Conservation (phyloP, 2,113 vertebrate species). For the Petroica traversi region DNA sequence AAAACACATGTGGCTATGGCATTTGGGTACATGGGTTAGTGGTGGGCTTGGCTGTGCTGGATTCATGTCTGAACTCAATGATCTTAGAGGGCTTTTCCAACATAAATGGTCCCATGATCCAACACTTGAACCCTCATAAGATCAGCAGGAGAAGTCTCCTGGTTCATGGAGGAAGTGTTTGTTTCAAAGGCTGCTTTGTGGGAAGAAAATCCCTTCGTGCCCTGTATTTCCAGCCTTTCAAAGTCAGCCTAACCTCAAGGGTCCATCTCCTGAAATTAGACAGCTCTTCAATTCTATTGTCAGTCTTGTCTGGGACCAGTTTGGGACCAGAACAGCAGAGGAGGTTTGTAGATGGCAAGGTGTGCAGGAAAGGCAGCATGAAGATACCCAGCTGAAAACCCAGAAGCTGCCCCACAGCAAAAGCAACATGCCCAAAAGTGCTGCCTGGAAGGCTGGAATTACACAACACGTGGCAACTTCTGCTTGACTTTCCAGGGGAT, state of each 20-base stretch:
- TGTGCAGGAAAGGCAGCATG: neutral
- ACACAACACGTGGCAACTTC: neutral
- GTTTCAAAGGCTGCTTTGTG: neutral
- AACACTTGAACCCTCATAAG: neutral
- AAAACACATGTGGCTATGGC: neutral
- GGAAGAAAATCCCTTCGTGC: neutral
- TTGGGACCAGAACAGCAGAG: neutral
- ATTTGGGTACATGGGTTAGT: neutral
- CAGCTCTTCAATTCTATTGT: neutral
- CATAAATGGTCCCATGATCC: neutral
- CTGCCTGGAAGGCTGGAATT: neutral
- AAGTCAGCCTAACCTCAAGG: neutral
- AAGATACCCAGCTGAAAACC: neutral
- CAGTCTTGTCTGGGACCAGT: neutral
- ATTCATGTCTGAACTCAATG: neutral
- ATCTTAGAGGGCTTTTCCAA: neutral
- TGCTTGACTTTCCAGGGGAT: neutral
- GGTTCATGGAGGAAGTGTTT: neutral
- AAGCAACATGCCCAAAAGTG: neutral
- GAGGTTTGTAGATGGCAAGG: neutral
- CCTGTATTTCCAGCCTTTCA: neutral
- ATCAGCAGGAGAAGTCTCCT: neutral
- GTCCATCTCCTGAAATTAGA: neutral
- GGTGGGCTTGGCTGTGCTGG: neutral
- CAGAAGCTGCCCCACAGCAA: neutral